A percentile compares a stretch with the other conserved stretches of the same genome.
Conservation (phyloP, 37 sponge, comb jelly and placozoan genomes). For the Eunapius fragilis region DNA sequence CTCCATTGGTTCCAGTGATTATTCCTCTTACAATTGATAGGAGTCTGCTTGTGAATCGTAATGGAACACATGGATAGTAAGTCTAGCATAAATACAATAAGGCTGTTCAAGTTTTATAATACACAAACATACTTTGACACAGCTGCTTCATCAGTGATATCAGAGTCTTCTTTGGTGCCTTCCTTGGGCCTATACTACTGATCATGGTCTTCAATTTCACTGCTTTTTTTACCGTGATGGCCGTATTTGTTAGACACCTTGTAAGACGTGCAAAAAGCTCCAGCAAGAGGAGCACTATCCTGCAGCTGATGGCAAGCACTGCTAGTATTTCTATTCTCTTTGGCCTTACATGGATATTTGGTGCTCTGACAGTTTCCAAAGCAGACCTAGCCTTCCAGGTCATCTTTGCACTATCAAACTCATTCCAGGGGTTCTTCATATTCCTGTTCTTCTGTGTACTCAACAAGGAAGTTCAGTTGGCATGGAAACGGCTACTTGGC, state of each 20-base stretch:
- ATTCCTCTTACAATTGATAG: background rate
- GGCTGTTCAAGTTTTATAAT: too few relatives aligned
- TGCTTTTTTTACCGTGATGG: background rate
- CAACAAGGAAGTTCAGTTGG: background rate
- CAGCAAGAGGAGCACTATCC: background rate
- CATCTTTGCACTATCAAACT: slow-evolving; percentile 22
- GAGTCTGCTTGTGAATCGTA: background rate
- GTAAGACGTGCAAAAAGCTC: background rate
- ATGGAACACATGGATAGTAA: background rate
- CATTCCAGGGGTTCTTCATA: slow-evolving; percentile 40
- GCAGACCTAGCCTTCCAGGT: slow-evolving; percentile 14
- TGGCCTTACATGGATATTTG: slow-evolving; percentile 65
- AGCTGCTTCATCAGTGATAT: slow-evolving; percentile 27
- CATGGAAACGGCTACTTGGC: slow-evolving; percentile 6
- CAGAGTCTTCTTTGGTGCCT: slow-evolving; percentile 19
- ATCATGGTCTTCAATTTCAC: background rate
- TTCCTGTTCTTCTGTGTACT: slow-evolving; percentile 31
- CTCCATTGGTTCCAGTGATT: background rate
- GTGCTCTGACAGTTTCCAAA: slow-evolving; percentile 32
- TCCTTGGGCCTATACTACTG: slow-evolving; percentile 4
- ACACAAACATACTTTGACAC: background rate
- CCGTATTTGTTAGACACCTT: background rate
- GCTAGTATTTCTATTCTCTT: slow-evolving; percentile 1
- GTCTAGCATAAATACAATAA: too few relatives aligned
- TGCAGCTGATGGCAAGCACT: background rate